Conservation (phyloP, 2,888 invertebrate species). For the Athalia circularis region DNA sequence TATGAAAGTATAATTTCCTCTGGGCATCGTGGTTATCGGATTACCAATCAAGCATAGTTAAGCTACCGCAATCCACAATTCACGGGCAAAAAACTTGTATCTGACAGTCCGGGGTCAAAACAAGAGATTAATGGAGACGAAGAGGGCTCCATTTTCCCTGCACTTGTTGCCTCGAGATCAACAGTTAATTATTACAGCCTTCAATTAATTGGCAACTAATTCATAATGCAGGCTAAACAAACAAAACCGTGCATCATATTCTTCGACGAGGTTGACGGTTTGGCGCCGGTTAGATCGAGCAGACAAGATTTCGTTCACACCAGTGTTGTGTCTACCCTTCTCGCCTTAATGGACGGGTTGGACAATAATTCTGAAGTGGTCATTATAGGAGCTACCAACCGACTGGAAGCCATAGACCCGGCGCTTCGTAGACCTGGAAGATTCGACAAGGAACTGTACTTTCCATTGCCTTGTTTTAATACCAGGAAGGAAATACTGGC, state of each 20-base stretch:
- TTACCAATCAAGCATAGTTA: too few relatives aligned
- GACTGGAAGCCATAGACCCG: slow-evolving; percentile 93
- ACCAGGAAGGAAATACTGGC: slow-evolving; percentile 85
- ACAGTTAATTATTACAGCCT: neutral
- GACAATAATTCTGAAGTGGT: slow-evolving; percentile 89
- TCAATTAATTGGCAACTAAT: slow-evolving; percentile 9
- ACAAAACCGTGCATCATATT: slow-evolving; percentile 93
- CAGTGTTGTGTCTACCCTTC: slow-evolving; percentile 90
- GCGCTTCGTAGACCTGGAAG: slow-evolving; percentile 91
- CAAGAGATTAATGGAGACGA: slow-evolving; percentile 17
- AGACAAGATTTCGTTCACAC: slow-evolving; percentile 95
- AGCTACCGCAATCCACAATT: too few relatives aligned
- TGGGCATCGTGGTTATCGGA: neutral
- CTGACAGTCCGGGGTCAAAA: slow-evolving; percentile 41
- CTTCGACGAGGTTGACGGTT: slow-evolving; percentile 93
- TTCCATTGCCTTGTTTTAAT: slow-evolving; percentile 85
- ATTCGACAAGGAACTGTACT: slow-evolving; percentile 92
- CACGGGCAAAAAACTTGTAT: slow-evolving; percentile 4
- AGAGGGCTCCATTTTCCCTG: neutral
- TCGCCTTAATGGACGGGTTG: slow-evolving; percentile 94
- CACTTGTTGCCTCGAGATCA: neutral
- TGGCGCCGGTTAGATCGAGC: slow-evolving; percentile 91
- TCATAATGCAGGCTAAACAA: slow-evolving; percentile 82
- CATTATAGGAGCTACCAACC: slow-evolving; percentile 93
- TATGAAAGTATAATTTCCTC: slow-evolving; percentile 19